Evolutionary conservation across 2,888 invertebrate genomes (phyloP).

Genomic region (Baccha elongata): DNA sequence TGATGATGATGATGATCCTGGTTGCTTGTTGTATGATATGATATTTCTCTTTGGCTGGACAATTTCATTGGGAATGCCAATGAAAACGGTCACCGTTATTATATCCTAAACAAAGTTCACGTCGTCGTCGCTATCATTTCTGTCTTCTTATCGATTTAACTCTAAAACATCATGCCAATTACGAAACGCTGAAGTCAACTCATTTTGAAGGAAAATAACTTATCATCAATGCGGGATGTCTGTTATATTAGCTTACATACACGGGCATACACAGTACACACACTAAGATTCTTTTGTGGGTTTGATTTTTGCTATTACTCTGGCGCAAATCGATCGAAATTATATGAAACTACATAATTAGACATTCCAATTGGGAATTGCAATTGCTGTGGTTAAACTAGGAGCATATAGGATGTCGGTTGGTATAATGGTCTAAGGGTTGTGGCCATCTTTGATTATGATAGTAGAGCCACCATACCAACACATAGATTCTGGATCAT

Average conservation of each 20-base stretch:
- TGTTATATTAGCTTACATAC: constrained; percentile 39
- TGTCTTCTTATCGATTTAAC: neutral
- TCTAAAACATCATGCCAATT: constrained; percentile 58
- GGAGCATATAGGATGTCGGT: neutral
- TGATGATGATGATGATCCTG: constrained; percentile 9
- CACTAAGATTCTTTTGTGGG: neutral
- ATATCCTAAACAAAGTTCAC: constrained; percentile 6
- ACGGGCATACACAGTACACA: neutral
- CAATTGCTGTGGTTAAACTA: constrained; percentile 16
- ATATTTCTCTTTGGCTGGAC: constrained; percentile 27
- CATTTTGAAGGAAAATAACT: constrained; percentile 40
- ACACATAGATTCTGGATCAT: constrained; percentile 64
- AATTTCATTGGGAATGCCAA: constrained; percentile 25
- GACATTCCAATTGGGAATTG: constrained; percentile 52
- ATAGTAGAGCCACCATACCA: constrained; percentile 5
- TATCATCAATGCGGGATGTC: constrained; percentile 41
- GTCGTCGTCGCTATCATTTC: neutral
- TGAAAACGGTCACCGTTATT: neutral
- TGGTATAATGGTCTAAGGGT: constrained; percentile 14
- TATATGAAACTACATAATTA: constrained; percentile 73
- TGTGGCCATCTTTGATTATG: constrained; percentile 33
- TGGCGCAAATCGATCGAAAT: constrained; percentile 39
- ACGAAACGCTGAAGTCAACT: constrained; percentile 28
- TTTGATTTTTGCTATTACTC: neutral
- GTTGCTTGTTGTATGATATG: neutral